Percentiles rank a stretch among this genome's conserved stretches.
Evolutionary conservation across 2,888 invertebrate genomes (phyloP).

Genomic region (Acronicta psi): DNA sequence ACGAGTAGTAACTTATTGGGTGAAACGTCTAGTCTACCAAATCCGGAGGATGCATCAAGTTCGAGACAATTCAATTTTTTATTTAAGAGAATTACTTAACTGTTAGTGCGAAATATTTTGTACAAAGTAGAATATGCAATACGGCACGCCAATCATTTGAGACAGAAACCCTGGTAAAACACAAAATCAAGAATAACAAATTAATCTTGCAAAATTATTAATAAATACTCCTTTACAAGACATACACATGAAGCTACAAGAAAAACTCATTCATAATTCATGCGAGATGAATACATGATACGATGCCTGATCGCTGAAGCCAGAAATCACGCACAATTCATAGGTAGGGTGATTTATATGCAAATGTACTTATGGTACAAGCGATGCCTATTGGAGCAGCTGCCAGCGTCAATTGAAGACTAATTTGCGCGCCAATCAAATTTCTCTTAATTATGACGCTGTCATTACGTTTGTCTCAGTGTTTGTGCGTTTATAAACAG

Average conservation of each 20-base stretch:
- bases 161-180: background rate
- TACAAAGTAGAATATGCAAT: too few relatives aligned
- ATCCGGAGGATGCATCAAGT: too few relatives aligned
- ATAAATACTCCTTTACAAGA: conserved; percentile 14
- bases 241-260: conserved; percentile 14
- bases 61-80: too few relatives aligned
- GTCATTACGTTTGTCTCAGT: conserved; percentile 64
- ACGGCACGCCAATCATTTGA: background rate
- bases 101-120: too few relatives aligned
- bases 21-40: too few relatives aligned
- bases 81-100: too few relatives aligned
- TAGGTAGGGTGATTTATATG: conserved; percentile 76
- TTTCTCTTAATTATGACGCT: conserved; percentile 77
- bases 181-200: conserved; percentile 15
- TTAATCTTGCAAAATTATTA: conserved; percentile 20
- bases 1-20: too few relatives aligned
- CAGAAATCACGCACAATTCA: conserved; percentile 71
- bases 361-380: conserved; percentile 77
- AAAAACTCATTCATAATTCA: conserved; percentile 54
- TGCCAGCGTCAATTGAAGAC: conserved; percentile 77
- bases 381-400: conserved; percentile 74
- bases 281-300: conserved; percentile 50
- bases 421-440: conserved; percentile 82
- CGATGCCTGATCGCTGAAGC: conserved; percentile 53
- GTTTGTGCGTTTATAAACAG: conserved; percentile 42